These are phyloP conservation scores for Orestias chungarensis DNA, from an alignment of 2,797 vertebrate species.

Conservation along the genomic window DNA sequence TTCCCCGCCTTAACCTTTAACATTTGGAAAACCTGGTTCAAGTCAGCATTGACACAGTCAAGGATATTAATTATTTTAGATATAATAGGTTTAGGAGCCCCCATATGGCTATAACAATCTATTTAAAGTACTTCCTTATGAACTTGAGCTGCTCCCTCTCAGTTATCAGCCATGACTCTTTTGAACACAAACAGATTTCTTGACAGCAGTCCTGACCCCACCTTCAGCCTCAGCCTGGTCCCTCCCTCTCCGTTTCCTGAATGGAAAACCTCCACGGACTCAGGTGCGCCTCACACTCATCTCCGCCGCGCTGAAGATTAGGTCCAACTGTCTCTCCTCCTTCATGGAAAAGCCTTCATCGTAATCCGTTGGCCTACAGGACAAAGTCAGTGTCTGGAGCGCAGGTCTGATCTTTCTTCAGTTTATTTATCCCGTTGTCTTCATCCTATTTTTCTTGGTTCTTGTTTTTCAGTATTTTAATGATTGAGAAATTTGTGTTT, in stretches of 20 bases:
- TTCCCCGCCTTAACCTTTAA: no score
- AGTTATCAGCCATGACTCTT: not conserved
- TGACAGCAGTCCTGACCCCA: not conserved
- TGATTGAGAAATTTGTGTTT: not conserved
- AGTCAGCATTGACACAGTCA: not conserved
- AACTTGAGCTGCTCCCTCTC: not conserved
- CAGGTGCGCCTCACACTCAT: constrained; percentile 26
- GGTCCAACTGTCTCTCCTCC: not conserved
- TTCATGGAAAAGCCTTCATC: constrained; percentile 15
- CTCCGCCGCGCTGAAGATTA: not conserved
- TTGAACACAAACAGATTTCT: not conserved
- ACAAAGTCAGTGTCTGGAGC: constrained; percentile 1
- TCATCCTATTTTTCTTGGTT: not conserved
- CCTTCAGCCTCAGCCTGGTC: not conserved
- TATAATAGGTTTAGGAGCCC: not conserved
- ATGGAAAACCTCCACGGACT: constrained; percentile 14
- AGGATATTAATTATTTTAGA: not conserved
- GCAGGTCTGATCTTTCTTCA: not conserved
- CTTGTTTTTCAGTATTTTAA: no score
- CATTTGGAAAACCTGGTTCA: not conserved
- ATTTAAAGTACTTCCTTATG: not conserved
- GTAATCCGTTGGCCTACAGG: not conserved
- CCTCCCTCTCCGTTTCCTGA: not conserved
- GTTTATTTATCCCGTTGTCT: not conserved
- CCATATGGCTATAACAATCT: not conserved